Conservation (phyloP, 1,140 invertebrate species). For the Drosophila chauvacae region DNA sequence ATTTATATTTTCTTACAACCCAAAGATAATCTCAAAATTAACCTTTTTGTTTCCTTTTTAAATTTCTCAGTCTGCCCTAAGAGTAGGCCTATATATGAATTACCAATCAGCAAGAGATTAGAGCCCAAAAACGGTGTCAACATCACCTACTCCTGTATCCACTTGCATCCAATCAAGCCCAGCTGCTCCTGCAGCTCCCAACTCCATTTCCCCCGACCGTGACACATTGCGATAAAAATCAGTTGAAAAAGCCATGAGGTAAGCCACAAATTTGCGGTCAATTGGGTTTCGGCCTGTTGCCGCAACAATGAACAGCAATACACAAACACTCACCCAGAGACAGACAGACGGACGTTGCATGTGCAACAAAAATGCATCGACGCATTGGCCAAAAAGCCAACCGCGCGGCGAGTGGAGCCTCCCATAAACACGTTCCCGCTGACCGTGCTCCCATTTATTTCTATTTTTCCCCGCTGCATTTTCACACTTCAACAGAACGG, state of each 20-base stretch:
- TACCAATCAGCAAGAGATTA: slow-evolving; percentile 16
- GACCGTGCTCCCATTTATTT: slow-evolving; percentile 39
- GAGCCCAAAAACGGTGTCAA: slow-evolving; percentile 28
- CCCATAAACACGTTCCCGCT: slow-evolving; percentile 56
- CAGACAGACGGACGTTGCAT: slow-evolving; percentile 54
- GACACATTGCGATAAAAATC: slow-evolving; percentile 70
- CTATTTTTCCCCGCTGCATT: slow-evolving; percentile 64
- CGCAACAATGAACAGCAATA: slow-evolving; percentile 36
- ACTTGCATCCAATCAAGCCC: slow-evolving; percentile 1
- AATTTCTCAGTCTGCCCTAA: not conserved
- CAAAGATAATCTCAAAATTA: not conserved
- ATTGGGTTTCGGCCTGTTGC: slow-evolving; percentile 72
- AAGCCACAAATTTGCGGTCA: slow-evolving; percentile 76
- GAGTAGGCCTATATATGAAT: not conserved
- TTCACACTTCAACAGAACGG: slow-evolving; percentile 72
- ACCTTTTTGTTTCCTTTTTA: not conserved
- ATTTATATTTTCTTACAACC: too few species aligned
- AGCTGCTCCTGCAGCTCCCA: not conserved
- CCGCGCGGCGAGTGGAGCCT: slow-evolving; percentile 24
- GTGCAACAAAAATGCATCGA: slow-evolving; percentile 78
- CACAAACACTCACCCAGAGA: slow-evolving; percentile 1
- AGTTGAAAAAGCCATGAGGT: slow-evolving; percentile 74
- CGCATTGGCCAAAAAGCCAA: slow-evolving; percentile 59
- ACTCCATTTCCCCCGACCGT: slow-evolving; percentile 17
- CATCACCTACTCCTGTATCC: slow-evolving; percentile 14